phyloP scores from a whole-genome alignment of 2,888 invertebrate genomes.

The Stomorhina lunata region DNA sequence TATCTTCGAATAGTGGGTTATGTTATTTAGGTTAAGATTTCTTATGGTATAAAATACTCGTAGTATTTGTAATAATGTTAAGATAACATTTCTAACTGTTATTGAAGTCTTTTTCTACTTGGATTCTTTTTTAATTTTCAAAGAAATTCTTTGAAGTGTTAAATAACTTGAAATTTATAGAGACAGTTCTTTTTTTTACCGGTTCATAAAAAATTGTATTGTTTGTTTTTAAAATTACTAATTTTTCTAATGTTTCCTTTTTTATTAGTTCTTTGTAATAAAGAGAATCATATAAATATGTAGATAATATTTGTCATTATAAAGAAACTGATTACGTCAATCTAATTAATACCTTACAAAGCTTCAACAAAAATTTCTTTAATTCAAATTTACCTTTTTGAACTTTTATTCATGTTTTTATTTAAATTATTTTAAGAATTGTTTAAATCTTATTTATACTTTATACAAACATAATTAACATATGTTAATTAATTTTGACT shows the following conservation, averaged over 20 bases:
- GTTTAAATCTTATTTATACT: too few species aligned
- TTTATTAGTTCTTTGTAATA: neutral
- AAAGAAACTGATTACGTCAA: too few species aligned
- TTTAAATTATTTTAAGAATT: too few species aligned
- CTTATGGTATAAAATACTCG: neutral
- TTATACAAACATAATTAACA: too few species aligned
- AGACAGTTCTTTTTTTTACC: neutral
- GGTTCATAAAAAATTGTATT: neutral
- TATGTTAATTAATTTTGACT: too few species aligned
- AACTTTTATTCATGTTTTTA: too few species aligned
- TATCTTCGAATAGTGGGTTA: conserved; percentile 12
- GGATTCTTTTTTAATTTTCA: neutral
- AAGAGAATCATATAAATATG: too few species aligned
- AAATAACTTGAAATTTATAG: neutral
- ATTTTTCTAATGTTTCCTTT: neutral
- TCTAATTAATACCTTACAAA: too few species aligned
- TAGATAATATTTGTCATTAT: too few species aligned
- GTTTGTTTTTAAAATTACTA: neutral
- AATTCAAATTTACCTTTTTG: too few species aligned
- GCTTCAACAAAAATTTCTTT: too few species aligned
- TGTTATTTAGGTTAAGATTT: conserved; percentile 37
- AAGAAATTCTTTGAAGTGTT: neutral
- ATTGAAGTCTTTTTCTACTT: neutral
- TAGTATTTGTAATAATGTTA: neutral
- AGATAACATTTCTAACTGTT: conserved; percentile 19